Percentiles rank a stretch among this genome's conserved stretches.
Evolutionary conservation across 2,113 vertebrate species (phyloP).

Genomic region (Ramphastos sulfuratus): DNA sequence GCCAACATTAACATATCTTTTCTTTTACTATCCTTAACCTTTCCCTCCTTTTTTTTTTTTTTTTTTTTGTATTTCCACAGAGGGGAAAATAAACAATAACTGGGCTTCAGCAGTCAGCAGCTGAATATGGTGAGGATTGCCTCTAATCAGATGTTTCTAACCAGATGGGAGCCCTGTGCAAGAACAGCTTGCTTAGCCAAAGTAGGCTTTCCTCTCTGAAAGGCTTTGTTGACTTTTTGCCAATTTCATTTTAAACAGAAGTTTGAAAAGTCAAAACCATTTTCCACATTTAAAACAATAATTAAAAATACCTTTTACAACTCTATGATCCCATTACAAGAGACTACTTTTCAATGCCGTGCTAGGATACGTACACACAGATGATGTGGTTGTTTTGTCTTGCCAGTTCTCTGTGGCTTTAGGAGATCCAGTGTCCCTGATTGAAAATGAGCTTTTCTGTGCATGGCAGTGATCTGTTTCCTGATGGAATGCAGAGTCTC

Average conservation of each 20-base stretch:
- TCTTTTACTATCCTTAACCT: not conserved
- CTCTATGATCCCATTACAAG: not conserved
- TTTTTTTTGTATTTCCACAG: not conserved
- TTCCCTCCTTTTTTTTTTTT: too few species aligned
- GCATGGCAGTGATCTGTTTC: not conserved
- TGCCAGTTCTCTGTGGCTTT: not conserved
- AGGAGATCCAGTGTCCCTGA: not conserved
- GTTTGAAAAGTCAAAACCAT: not conserved
- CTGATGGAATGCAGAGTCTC: not conserved
- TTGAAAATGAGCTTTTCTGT: not conserved
- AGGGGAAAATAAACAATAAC: not conserved
- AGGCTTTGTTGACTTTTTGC: not conserved
- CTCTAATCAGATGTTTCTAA: not conserved
- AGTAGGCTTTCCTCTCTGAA: not conserved
- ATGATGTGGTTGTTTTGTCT: not conserved
- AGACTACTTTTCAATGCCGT: not conserved
- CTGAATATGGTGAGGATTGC: not conserved
- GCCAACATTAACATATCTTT: not conserved
- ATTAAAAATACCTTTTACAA: not conserved
- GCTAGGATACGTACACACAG: not conserved
- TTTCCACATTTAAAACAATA: not conserved
- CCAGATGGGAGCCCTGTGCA: not conserved
- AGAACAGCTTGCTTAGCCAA: not conserved
- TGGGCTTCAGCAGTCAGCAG: not conserved
- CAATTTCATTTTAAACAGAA: not conserved